These are phyloP conservation scores for Argya squamiceps DNA, from an alignment of 2,797 vertebrate species.

Conservation along the genomic window DNA sequence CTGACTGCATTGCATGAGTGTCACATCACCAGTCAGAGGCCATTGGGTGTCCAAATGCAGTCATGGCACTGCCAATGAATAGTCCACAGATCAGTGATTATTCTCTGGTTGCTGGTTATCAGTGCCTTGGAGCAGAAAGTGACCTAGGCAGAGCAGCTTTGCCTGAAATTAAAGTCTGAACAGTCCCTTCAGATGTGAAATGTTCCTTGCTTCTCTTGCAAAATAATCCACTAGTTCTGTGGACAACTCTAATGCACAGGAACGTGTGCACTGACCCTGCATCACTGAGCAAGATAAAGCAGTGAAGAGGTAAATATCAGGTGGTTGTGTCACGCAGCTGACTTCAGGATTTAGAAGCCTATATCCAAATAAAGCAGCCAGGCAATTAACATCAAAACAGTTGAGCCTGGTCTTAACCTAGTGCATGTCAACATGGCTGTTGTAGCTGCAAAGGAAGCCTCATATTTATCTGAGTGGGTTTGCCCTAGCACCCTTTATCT, in stretches of 20 bases:
- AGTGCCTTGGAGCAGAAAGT: not conserved
- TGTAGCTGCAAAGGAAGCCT: not conserved
- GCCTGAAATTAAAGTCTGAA: not conserved
- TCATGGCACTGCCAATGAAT: not conserved
- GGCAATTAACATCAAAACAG: not conserved
- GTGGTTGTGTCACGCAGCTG: not conserved
- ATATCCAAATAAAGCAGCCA: slow-evolving; percentile 18
- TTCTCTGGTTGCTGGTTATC: not conserved
- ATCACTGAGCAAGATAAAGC: not conserved
- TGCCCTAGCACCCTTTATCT: not conserved
- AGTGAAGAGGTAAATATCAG: not conserved
- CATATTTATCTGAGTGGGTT: not conserved
- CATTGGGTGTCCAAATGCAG: not conserved
- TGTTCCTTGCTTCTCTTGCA: not conserved
- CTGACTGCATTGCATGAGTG: not conserved
- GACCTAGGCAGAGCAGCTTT: not conserved
- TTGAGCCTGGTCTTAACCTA: not conserved
- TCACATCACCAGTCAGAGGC: not conserved
- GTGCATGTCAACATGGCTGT: not conserved
- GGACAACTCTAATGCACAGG: not conserved
- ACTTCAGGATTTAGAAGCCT: not conserved
- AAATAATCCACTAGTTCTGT: not conserved
- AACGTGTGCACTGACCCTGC: not conserved
- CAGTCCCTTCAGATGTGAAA: not conserved
- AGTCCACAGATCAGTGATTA: not conserved